Evolutionary conservation across 1,140 invertebrate genomes (phyloP).

Genomic region (Trichonephila inaurata): DNA sequence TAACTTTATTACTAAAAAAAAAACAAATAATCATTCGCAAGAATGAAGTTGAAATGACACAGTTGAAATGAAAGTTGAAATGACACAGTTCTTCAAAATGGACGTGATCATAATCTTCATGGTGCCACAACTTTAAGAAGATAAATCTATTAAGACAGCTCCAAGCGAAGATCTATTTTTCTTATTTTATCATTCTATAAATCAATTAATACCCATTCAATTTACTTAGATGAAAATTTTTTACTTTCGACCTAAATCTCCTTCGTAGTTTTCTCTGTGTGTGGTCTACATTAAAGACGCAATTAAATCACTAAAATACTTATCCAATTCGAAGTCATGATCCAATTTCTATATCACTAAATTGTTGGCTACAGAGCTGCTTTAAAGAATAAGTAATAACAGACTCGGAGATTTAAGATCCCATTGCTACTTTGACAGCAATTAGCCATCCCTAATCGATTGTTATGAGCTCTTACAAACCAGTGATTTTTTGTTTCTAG

Average conservation of each 20-base stretch:
- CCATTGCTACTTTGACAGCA: not conserved
- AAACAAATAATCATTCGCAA: too few relatives aligned
- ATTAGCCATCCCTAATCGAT: not conserved
- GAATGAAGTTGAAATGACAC: not conserved
- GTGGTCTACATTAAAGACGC: not conserved
- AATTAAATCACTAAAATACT: not conserved
- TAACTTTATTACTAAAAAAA: too few relatives aligned
- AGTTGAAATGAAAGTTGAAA: not conserved
- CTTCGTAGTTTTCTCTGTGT: not conserved
- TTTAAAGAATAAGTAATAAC: not conserved
- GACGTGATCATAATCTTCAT: not conserved
- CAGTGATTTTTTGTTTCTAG: too few relatives aligned
- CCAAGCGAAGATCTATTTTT: not conserved
- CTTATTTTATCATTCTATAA: not conserved
- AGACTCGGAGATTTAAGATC: not conserved
- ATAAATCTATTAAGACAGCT: not conserved
- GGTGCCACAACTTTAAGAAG: not conserved
- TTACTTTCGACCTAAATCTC: not conserved
- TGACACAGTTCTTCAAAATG: not conserved
- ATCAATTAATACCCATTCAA: not conserved
- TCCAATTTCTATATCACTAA: not conserved
- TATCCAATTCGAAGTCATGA: not conserved
- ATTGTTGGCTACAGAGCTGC: not conserved
- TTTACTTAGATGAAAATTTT: not conserved
- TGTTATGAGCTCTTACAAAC: not conserved